A percentile compares a stretch with the other conserved stretches of the same genome.
Conservation (phyloP, 2,888 invertebrate species). For the Ophion costatus region DNA sequence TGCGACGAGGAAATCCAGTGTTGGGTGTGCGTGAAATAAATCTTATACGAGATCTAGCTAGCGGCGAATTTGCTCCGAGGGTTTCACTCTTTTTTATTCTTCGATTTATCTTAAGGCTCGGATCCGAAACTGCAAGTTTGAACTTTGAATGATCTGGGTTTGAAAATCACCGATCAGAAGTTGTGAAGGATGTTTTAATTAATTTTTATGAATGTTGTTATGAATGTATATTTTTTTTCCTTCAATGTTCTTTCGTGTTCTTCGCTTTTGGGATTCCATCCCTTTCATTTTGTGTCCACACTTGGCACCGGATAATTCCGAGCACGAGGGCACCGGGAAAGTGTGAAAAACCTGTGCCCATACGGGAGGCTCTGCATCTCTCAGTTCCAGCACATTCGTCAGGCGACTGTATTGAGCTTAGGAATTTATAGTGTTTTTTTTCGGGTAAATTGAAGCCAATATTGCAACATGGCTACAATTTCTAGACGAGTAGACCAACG, state of each 20-base stretch:
- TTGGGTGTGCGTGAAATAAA: not conserved
- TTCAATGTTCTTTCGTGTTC: not conserved
- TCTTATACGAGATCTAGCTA: not conserved
- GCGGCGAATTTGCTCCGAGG: not conserved
- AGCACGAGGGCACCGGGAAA: not conserved
- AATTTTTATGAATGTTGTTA: not conserved
- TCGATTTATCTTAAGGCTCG: not conserved
- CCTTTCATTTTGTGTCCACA: not conserved
- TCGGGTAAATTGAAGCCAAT: not conserved
- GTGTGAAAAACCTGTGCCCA: not conserved
- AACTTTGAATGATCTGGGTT: not conserved
- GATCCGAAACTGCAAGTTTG: not conserved
- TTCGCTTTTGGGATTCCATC: not conserved
- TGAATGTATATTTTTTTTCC: not conserved
- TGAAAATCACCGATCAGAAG: not conserved
- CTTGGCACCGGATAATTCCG: not conserved
- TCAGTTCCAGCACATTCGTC: not conserved
- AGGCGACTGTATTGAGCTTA: not conserved
- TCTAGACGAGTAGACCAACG: not conserved
- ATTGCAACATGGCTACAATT: not conserved
- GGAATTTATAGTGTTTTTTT: not conserved
- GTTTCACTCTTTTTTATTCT: not conserved
- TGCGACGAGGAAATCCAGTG: not conserved
- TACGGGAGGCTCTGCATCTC: not conserved
- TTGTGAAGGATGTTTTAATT: not conserved